Evolutionary conservation across 2,113 vertebrate species (phyloP).

Genomic region (Hippoglossus stenolepis): DNA sequence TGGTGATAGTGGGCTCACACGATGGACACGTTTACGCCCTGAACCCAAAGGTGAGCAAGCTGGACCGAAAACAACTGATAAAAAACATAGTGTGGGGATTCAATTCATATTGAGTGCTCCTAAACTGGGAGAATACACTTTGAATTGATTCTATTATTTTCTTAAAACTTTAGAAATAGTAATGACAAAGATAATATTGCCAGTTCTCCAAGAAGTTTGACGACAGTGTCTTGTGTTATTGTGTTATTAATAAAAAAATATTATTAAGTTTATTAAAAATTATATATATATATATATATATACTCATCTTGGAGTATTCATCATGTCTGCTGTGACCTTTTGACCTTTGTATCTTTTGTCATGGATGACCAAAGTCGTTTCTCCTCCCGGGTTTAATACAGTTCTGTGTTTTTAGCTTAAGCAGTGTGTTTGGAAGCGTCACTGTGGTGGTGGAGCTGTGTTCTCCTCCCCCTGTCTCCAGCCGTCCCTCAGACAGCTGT

Average conservation of each 20-base stretch:
- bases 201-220: no score
- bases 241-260: no score
- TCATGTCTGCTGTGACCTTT: not conserved
- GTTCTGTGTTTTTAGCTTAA: conserved; percentile 77
- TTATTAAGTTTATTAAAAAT: no score
- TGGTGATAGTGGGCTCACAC: conserved; percentile 91
- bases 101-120: not conserved
- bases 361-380: not conserved
- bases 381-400: not conserved
- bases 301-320: not conserved
- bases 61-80: not conserved
- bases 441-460: conserved; percentile 87
- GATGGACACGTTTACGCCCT: conserved; percentile 91
- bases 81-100: not conserved
- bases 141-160: not conserved
- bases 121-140: not conserved
- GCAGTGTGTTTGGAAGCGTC: conserved; percentile 87
- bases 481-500: conserved; percentile 82
- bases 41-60: conserved; percentile 87
- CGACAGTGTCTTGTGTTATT: no score
- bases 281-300: no score
- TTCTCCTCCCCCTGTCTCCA: conserved; percentile 92
- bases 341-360: not conserved
- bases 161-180: no score
- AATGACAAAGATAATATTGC: no score